These are phyloP conservation scores for Thamnaconus septentrionalis DNA, from an alignment of 2,113 vertebrate species.

Conservation along the genomic window DNA sequence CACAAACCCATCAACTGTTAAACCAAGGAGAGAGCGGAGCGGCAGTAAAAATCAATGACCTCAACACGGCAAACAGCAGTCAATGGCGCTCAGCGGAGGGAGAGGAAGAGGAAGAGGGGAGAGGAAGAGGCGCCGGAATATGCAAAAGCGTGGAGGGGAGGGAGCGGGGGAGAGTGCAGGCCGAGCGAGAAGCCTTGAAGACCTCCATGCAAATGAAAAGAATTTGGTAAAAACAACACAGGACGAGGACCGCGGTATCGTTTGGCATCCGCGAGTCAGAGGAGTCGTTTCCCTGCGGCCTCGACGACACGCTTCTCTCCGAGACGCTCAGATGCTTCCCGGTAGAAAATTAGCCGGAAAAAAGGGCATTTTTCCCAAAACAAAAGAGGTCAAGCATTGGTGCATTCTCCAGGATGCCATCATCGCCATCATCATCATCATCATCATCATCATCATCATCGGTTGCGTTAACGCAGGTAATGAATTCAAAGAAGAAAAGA, in stretches of 20 bases:
- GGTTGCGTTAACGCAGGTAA: too few relatives aligned
- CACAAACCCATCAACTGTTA: slow-evolving; percentile 72
- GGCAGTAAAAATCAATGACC: slow-evolving; percentile 71
- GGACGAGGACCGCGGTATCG: slow-evolving; percentile 66
- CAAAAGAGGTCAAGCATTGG: slow-evolving; percentile 74
- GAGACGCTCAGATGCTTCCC: slow-evolving; percentile 78
- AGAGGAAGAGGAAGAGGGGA: slow-evolving; percentile 44
- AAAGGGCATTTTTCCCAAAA: slow-evolving; percentile 71
- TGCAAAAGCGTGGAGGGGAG: slow-evolving; percentile 35
- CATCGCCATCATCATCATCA: too few relatives aligned
- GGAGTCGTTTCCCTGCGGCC: slow-evolving; percentile 69
- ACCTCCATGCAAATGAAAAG: slow-evolving; percentile 72
- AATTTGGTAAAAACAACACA: slow-evolving; percentile 60
- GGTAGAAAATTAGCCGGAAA: slow-evolving; percentile 76
- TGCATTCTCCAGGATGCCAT: too few relatives aligned
- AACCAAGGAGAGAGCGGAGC: slow-evolving; percentile 55
- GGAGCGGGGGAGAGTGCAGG: slow-evolving; percentile 30
- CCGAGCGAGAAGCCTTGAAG: slow-evolving; percentile 63
- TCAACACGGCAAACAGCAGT: slow-evolving; percentile 64
- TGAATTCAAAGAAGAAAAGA: too few relatives aligned
- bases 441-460: too few relatives aligned
- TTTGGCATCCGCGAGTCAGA: slow-evolving; percentile 58
- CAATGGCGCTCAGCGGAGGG: slow-evolving; percentile 54
- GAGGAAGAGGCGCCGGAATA: slow-evolving; percentile 18
- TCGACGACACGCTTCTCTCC: slow-evolving; percentile 76